Evolutionary conservation across 2,797 vertebrate species (phyloP), one percentile per base, ranked within the genome.

Genomic region (Rallus crepitans): DNA sequence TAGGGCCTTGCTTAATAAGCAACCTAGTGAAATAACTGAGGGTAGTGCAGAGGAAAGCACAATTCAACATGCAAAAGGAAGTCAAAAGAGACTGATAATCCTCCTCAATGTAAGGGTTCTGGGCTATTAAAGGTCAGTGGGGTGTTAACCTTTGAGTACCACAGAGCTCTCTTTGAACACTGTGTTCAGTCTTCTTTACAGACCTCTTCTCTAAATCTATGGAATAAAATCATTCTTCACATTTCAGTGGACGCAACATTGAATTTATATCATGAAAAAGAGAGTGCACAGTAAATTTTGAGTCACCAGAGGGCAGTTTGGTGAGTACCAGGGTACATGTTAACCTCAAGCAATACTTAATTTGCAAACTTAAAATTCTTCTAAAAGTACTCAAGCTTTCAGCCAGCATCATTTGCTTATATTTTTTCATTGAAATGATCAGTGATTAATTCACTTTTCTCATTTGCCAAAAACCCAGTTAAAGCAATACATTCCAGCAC

Each of bases 41-140:
- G 25, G 14, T 52, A 15, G 31, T 1, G 0, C 40, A 52, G 40
- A 69, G 50, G 13, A 71, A 24, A 71, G 53, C 65, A 40, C 40
- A 78, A 25, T 24, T 75, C 30, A 63, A 1, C 0, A 0, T 63
- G 50, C 17, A 5, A 28, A 86, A 78, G 37, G 12, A 18, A 1
- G 6, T 27, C 14, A 8, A 9, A 45, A 53, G 47, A 50, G 7
- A 33, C 28, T 39, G 31, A 48, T 64, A 63, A 50, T 37, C 20
- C 39, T 83, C 3, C n/a, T 81, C 23, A 6, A 37, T 20, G 57
- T 27, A 52, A 28, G 15, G 8, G 23, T 40, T 30, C 2, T 15
- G 6, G 52, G 59, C 72, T 63, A 40, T 11, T 82, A 42, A 91
- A 87, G 30, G 15, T n/a, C 27, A 30, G 24, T 7, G 27, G 21